phyloP scores from a whole-genome alignment of 2,113 vertebrate species.

The Phyllostomus discolor region DNA sequence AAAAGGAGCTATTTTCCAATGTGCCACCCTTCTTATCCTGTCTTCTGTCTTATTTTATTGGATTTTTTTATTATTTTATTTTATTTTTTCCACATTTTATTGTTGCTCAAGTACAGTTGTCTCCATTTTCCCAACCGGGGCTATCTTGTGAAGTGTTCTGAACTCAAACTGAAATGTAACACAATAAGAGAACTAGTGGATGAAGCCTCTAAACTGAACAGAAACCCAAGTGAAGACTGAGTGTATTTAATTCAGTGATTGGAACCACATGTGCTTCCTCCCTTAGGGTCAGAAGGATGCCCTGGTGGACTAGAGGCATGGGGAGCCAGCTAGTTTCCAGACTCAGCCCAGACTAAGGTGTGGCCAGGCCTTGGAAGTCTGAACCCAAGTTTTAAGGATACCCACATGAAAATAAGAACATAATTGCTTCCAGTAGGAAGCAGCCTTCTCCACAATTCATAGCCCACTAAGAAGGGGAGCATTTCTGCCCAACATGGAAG shows the following conservation, averaged over 20 bases:
- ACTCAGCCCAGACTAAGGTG: neutral
- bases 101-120: too few species aligned
- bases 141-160: neutral
- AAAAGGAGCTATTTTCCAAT: neutral
- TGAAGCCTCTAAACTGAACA: neutral
- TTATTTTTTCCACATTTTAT: too few species aligned
- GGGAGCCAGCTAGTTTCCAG: neutral
- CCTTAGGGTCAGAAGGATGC: neutral
- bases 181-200: neutral
- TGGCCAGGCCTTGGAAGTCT: neutral
- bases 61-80: neutral
- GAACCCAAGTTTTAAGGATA: neutral
- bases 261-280: neutral
- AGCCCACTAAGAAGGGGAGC: neutral
- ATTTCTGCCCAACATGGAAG: neutral
- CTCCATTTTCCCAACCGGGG: neutral
- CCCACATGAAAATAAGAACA: neutral
- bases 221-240: neutral
- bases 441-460: neutral
- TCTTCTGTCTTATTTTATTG: neutral
- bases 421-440: neutral
- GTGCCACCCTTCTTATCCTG: neutral
- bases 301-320: neutral
- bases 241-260: neutral
- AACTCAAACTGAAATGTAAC: conserved; percentile 14